A percentile compares a stretch with the other conserved stretches of the same genome.
phyloP scores from a whole-genome alignment of 2,888 invertebrate species.

The Hylaea fasciaria region DNA sequence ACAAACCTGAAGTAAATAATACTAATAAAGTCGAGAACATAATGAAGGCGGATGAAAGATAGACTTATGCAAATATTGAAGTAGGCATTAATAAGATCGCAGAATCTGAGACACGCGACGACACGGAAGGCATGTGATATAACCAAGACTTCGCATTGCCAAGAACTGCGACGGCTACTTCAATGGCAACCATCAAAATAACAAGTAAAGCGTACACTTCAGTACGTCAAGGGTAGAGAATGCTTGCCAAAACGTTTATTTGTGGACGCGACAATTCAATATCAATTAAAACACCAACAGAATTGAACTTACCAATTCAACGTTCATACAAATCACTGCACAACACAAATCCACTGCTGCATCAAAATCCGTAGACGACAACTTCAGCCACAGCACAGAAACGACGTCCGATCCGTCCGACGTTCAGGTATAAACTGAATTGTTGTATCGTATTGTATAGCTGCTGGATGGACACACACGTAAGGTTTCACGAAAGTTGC shows the following conservation, averaged over 20 bases:
- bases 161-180: slow-evolving; percentile 19
- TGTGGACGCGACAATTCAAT: slow-evolving; percentile 50
- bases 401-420: slow-evolving; percentile 55
- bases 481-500: slow-evolving; percentile 61
- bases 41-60: slow-evolving; percentile 8
- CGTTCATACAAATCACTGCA: slow-evolving; percentile 65
- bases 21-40: not conserved
- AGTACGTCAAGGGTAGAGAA: slow-evolving; percentile 65
- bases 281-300: not conserved
- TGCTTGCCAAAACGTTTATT: slow-evolving; percentile 76
- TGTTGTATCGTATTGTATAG: slow-evolving; percentile 55
- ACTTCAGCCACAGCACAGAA: slow-evolving; percentile 48
- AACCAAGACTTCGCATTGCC: slow-evolving; percentile 25
- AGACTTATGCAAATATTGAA: slow-evolving; percentile 23
- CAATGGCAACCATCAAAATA: slow-evolving; percentile 20
- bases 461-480: slow-evolving; percentile 47
- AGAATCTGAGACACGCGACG: slow-evolving; percentile 15
- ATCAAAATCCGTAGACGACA: slow-evolving; percentile 25
- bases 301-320: slow-evolving; percentile 64
- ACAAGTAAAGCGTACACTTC: slow-evolving; percentile 27
- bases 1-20: slow-evolving; percentile 3
- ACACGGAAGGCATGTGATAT: slow-evolving; percentile 22
- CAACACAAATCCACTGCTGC: slow-evolving; percentile 60
- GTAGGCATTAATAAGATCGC: slow-evolving; percentile 16
- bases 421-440: slow-evolving; percentile 68